Evolutionary conservation across 2,888 invertebrate genomes (phyloP).

Genomic region (Gandaritis pyraliata): DNA sequence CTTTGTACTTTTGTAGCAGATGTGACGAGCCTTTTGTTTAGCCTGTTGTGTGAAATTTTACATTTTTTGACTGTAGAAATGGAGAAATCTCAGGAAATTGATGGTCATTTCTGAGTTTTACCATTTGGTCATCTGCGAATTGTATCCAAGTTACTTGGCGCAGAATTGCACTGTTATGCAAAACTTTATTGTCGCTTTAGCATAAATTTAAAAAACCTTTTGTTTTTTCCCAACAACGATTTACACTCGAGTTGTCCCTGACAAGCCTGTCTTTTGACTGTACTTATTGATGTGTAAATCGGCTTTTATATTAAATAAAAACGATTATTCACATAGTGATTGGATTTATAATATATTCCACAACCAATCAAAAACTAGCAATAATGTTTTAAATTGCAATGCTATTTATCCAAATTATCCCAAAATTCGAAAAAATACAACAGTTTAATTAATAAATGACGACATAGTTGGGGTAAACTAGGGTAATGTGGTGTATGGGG

Average conservation of each 20-base stretch:
- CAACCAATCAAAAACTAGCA: constrained; percentile 8
- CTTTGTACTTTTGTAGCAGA: constrained; percentile 51
- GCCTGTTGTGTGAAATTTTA: constrained; percentile 14
- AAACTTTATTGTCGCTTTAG: too few relatives aligned
- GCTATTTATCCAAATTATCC: constrained; percentile 8
- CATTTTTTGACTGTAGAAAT: neutral
- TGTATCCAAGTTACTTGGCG: too few relatives aligned
- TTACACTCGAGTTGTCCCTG: too few relatives aligned
- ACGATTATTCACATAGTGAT: neutral
- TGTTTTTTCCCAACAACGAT: too few relatives aligned
- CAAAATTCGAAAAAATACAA: neutral
- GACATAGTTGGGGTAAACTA: constrained; percentile 19
- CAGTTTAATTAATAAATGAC: constrained; percentile 26
- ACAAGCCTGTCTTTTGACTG: too few relatives aligned
- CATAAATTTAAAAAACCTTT: too few relatives aligned
- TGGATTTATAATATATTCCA: neutral
- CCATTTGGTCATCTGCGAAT: neutral
- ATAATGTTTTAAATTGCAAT: neutral
- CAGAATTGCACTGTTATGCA: too few relatives aligned
- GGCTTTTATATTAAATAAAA: neutral
- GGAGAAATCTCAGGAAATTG: neutral
- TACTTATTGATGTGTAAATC: too few relatives aligned
- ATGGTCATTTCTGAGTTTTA: neutral
- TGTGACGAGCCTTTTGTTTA: constrained; percentile 40
- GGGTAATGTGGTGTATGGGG: constrained; percentile 11